Conservation (phyloP, 2,113 vertebrate species). For the Halichoerus grypus region DNA sequence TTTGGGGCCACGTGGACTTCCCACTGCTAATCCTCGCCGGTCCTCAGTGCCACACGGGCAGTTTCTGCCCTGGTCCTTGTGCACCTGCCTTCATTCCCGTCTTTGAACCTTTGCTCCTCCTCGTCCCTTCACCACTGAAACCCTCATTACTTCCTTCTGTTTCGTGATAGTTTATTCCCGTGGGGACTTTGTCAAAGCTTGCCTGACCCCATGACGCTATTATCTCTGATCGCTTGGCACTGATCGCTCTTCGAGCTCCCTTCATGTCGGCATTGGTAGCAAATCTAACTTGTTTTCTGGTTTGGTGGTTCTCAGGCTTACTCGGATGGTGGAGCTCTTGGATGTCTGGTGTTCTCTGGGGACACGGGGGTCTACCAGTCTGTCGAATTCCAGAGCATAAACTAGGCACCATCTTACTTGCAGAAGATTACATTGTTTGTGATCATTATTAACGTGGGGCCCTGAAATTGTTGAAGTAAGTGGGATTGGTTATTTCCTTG, state of each 20-base stretch:
- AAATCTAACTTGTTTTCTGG: background rate
- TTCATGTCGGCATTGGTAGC: background rate
- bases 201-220: background rate
- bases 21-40: background rate
- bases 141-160: background rate
- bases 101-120: background rate
- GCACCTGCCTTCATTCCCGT: background rate
- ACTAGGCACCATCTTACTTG: background rate
- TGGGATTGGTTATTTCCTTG: background rate
- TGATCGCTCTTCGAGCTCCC: accelerated
- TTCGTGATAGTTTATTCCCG: background rate
- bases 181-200: background rate
- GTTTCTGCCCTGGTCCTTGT: background rate
- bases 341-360: background rate
- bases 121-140: no score
- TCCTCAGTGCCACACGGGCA: accelerated
- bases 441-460: background rate
- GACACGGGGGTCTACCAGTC: background rate
- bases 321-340: background rate
- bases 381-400: background rate
- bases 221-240: background rate
- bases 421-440: background rate
- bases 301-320: background rate
- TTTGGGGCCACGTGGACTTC: background rate
- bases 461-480: background rate